These are phyloP conservation scores for Malurus cyaneus DNA, from an alignment of 2,113 vertebrate species.

Conservation along the genomic window DNA sequence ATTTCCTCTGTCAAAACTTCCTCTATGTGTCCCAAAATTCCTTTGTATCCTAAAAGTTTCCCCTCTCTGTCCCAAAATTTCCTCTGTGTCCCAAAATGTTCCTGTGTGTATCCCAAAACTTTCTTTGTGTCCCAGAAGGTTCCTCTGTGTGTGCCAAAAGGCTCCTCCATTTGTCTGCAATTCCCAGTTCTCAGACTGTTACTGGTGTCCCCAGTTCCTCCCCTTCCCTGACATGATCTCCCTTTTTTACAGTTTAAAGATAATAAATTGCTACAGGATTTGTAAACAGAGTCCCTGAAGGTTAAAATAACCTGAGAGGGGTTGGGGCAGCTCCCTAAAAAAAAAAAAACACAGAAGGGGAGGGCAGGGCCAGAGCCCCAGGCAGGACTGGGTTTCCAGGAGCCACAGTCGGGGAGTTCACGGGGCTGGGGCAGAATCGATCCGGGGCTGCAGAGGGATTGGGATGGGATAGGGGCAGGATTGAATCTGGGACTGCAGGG, in stretches of 20 bases:
- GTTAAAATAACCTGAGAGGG: fast-evolving
- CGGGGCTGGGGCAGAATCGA: no score
- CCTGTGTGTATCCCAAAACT: no score
- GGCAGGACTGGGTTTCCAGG: no score
- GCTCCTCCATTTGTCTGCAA: neutral
- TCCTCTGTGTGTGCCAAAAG: neutral
- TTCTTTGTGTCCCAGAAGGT: no score
- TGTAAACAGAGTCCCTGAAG: neutral
- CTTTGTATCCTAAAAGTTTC: neutral
- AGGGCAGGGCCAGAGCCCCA: no score
- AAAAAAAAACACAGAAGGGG: no score
- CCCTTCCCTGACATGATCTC: neutral
- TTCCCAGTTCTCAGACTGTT: neutral
- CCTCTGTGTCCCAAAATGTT: no score
- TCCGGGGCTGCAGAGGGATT: no score
- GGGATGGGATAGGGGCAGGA: no score
- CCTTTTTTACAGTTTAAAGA: neutral
- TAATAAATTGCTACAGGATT: neutral
- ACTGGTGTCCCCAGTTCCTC: neutral
- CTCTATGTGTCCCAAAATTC: neutral
- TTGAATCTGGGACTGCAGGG: no score
- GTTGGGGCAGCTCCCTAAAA: neutral
- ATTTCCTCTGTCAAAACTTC: neutral
- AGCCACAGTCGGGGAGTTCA: no score
- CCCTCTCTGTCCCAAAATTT: no score